A percentile compares a stretch with the other conserved stretches of the same genome.
Evolutionary conservation across 1,140 invertebrate species (phyloP).

Genomic region (Ips typographus): DNA sequence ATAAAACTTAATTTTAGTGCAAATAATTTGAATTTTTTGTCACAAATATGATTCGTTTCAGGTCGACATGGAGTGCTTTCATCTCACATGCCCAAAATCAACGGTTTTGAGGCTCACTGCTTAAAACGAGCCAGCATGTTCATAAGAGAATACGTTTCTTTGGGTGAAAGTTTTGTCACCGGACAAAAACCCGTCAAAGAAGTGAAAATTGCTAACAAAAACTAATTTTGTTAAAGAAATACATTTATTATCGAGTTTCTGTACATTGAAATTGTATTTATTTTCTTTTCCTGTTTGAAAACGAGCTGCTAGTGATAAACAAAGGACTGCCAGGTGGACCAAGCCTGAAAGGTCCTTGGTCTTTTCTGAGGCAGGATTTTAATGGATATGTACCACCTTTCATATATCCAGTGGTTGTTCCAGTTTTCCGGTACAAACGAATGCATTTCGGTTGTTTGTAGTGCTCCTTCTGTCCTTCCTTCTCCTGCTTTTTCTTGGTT

Average conservation of each 20-base stretch:
- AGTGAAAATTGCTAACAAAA: constrained; percentile 5
- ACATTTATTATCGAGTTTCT: background rate
- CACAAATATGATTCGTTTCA: too few species aligned
- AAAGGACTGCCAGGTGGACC: constrained; percentile 42
- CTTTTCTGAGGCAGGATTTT: constrained; percentile 43
- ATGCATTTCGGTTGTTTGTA: constrained; percentile 45
- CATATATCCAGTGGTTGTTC: constrained; percentile 29
- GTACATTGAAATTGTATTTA: constrained; percentile 4
- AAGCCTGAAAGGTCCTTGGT: constrained; percentile 35
- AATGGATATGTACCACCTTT: constrained; percentile 46
- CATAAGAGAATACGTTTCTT: background rate
- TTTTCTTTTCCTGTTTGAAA: constrained; percentile 30
- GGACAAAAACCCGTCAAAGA: constrained; percentile 24
- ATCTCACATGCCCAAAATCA: too few species aligned
- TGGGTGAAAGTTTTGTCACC: constrained; percentile 39
- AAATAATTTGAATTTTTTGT: too few species aligned
- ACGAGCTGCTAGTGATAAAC: constrained; percentile 36
- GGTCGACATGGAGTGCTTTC: too few species aligned
- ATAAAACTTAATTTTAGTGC: constrained; percentile 22
- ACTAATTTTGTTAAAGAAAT: constrained; percentile 6
- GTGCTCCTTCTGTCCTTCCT: constrained; percentile 37
- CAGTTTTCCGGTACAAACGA: constrained; percentile 39
- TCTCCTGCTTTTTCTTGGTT: constrained; percentile 32
- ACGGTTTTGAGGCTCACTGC: constrained; percentile 1
- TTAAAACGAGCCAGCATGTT: constrained; percentile 33